Evolutionary conservation across 1,140 invertebrate genomes (phyloP), one percentile per base, ranked within the genome.

Genomic region (Nasonia giraulti): DNA sequence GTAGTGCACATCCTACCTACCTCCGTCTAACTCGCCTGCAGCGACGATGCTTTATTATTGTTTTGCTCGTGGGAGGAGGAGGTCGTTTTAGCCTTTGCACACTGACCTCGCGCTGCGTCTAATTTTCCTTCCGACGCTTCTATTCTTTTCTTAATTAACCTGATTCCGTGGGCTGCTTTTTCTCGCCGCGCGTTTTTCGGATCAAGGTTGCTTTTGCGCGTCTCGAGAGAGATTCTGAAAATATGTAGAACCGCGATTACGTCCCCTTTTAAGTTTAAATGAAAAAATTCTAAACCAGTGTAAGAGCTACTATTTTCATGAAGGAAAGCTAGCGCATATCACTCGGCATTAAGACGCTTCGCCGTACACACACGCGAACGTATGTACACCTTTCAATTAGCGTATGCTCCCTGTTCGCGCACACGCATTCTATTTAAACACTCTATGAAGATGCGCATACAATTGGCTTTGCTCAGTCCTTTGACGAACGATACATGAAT

Each of bases 141-240:
- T 77, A 5, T 50, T 77, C 75, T 27, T 77, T 50, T 77, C 75
- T 50, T 77, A 77, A 77, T 77, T 77, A 77, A 77, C 75, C 44
- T 40, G 33, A 14, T 75, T 75, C n/a, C 12, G 4, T 4, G 27
- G 23, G 27, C 10, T 33, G 27, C 23, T n/a, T 68, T 68, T 68
- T n/a, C 62, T 68, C n/a, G 0, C 44, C 12, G 44, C 8, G 11
- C 8, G 44, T 12, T 50, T 50, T 50, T 50, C 12, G 11, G 2
- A 17, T 10, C 47, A 17, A 50, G 47, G 47, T n/a, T 69, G 20
- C n/a, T 2, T 27, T 31, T 69, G 17, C 14, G 20, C 20, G 62
- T 66, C n/a, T 66, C 62, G 62, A 66, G 14, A 44, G 40, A 44
- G 10, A 44, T 44, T 44, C 8, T 44, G 7, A 44, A 44, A 44